Conservation (phyloP, 2,888 invertebrate species). For the Watsonalla cultraria region DNA sequence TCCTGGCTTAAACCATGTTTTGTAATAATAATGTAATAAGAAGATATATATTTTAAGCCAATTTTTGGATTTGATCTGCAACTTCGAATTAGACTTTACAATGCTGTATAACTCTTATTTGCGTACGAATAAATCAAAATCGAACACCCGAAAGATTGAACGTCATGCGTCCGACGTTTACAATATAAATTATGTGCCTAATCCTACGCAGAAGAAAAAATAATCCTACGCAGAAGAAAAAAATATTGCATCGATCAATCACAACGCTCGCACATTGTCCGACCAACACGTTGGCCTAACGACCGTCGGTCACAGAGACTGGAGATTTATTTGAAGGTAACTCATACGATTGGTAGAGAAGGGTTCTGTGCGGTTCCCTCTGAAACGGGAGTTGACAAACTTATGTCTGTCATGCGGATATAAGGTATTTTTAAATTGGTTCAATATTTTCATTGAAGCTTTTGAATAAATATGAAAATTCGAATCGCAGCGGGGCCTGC, state of each 20-base stretch:
- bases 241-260: slow-evolving; percentile 49
- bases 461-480: no score
- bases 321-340: background rate
- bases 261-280: slow-evolving; percentile 35
- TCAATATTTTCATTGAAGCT: no score
- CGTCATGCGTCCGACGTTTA: slow-evolving; percentile 24
- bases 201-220: slow-evolving; percentile 21
- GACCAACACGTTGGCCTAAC: slow-evolving; percentile 32
- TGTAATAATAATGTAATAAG: no score
- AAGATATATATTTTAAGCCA: no score
- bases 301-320: slow-evolving; percentile 26
- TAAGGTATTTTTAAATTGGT: no score
- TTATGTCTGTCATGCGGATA: no score
- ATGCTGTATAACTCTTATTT: background rate
- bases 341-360: background rate
- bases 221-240: slow-evolving; percentile 15
- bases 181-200: slow-evolving; percentile 5
- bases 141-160: slow-evolving; percentile 18
- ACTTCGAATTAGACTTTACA: no score
- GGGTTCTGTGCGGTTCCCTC: background rate
- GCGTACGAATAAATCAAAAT: slow-evolving; percentile 9
- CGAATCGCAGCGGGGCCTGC: no score
- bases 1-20: no score
- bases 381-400: no score
- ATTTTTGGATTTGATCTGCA: no score